Base-by-base conservation (phyloP, 2,113 vertebrate species). In the Siniperca knerii region DNA sequence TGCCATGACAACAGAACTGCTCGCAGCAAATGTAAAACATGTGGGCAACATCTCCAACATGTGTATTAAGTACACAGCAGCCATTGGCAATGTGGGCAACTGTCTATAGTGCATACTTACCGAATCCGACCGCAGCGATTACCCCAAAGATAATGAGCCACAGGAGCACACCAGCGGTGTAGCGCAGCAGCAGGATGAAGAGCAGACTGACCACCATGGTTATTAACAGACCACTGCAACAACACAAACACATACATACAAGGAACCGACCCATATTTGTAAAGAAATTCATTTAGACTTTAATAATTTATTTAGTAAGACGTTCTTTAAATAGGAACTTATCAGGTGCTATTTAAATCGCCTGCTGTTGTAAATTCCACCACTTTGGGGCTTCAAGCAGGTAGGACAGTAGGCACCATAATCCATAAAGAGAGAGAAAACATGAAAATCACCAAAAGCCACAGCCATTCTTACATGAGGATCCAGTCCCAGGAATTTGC, bases 401-500 rank as follows among this genome's bases (percentile, higher is more conserved):
- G 40, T 68, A 57, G 10, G n/a, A 54, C 16, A 44, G 8, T 8
- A 9, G 37, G 18, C 44, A 46, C 11, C 44, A 46, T 46, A 12
- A 12, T 55, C 46, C 50, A 62, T 3, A 67, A 21, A 83, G 1
- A 35, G 23, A 68, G 8, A 21, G 0, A 70, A 40, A 74, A 70
- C 40, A 42, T 33, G 3, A 55, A 62, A 68, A 82, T 72, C 3
- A 48, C 20, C 3, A 37, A 21, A 83, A 73, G 4, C 54, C 44
- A 64, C 8, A 71, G 50, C 20, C 4, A 37, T 60, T 65, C 98
- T 97, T 97, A 99, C 98, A 97, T 94, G 87, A 99, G 94, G 88
- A 99, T 99, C 98, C 97, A 99, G 85, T 96, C 95, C 98, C 98
- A 99, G 70, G 97, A 97, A 80, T 95, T 97, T 78, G 96, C 95